Base-by-base conservation (phyloP, 2,113 vertebrate genomes). In the Toxotes jaculatrix region DNA sequence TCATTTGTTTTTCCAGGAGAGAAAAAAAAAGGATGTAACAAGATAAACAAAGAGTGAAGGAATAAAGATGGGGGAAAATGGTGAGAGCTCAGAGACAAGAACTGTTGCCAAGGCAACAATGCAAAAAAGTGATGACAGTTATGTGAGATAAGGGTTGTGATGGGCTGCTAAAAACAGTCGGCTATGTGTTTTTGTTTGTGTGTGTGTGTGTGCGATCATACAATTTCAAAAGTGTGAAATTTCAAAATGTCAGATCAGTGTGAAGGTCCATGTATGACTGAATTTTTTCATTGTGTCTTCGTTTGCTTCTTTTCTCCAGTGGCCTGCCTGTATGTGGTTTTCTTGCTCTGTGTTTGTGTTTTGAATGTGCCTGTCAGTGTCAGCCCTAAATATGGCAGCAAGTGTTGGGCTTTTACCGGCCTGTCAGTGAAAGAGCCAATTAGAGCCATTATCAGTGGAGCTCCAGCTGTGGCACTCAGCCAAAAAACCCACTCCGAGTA, bases 371-470 rank as follows among this genome's bases (percentile, higher is more conserved):
- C 49, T 21, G 19, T 6, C 19, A 9, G 19, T 47, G 45, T 5
- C 14, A 47, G 45, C 45, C 45, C 45, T 17, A 5, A 47, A 47
- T 49, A 49, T 7, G 21, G 49, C 49, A 7, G 49, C 49, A n/a
- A 9, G 21, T 21, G 7, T 53, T 9, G 9, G 5, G 5, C 47
- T 49, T 17, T 49, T 19, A 49, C 47, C 13, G 5, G 6, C 14
- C 31, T 71, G 49, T 64, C 66, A 57, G 12, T 4, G 32, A 64
- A 77, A 65, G 16, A 17, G 13, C 59, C 49, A 76, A 77, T 82
- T 70, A 82, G 8, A 62, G 31, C 17, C 21, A 38, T 76, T 64
- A 71, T 47, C 73, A 43, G 42, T 8, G 1, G 0, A 0, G 3
- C 57, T 57, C 59, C 80, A 70, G 80, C 80, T 76, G 65, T 5